These are phyloP conservation scores for Drosophila hydei DNA, from an alignment of 1,140 invertebrate genomes.

Conservation along the genomic window DNA sequence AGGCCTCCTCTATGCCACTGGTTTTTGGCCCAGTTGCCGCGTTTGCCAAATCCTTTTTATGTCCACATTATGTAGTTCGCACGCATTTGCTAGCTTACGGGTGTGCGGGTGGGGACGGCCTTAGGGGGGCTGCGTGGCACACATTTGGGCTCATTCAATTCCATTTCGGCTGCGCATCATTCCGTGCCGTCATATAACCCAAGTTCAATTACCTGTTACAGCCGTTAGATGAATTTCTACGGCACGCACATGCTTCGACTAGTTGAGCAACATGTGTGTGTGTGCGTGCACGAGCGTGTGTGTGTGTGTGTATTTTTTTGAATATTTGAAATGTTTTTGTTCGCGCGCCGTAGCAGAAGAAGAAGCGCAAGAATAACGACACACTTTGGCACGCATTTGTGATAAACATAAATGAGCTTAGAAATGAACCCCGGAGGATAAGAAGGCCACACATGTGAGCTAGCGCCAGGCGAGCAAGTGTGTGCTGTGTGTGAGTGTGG, in stretches of 20 bases:
- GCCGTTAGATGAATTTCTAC: constrained; percentile 84
- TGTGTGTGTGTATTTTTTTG: constrained; percentile 35
- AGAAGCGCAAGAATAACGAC: constrained; percentile 71
- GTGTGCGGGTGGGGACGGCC: not conserved
- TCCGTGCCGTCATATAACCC: constrained; percentile 76
- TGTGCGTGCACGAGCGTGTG: constrained; percentile 13
- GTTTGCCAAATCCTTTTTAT: constrained; percentile 83
- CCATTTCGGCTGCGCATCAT: constrained; percentile 57
- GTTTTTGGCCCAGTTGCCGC: constrained; percentile 20
- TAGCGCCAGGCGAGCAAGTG: not conserved
- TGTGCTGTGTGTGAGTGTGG: not conserved
- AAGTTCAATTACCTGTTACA: constrained; percentile 84
- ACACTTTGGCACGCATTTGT: constrained; percentile 84
- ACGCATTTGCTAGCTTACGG: constrained; percentile 57
- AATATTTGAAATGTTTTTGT: constrained; percentile 83
- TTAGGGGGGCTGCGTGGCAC: constrained; percentile 15
- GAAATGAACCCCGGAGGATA: constrained; percentile 83
- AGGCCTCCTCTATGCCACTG: too few relatives aligned
- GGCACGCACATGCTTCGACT: constrained; percentile 79
- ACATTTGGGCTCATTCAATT: constrained; percentile 47
- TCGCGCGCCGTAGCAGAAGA: constrained; percentile 42
- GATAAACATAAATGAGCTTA: constrained; percentile 84
- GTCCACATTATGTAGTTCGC: constrained; percentile 81
- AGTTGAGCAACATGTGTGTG: constrained; percentile 56
- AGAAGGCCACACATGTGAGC: constrained; percentile 25